Evolutionary conservation across 2,888 invertebrate genomes (phyloP).

Genomic region (Thelaira solivaga): DNA sequence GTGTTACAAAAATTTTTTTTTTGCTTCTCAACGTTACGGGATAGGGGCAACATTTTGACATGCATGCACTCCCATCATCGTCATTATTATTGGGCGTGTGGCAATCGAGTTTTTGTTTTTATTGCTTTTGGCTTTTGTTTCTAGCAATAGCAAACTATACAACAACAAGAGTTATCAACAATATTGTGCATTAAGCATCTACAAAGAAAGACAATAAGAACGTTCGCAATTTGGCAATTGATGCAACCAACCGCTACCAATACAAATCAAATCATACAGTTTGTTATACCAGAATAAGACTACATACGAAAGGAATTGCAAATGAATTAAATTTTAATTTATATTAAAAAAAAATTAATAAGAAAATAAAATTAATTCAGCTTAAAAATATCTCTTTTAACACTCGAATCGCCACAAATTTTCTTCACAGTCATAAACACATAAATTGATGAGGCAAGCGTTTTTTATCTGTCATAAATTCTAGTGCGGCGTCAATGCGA

Average conservation of each 20-base stretch:
- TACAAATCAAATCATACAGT: slow-evolving; percentile 11
- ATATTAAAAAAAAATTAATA: no score
- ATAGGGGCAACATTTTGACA: slow-evolving; percentile 61
- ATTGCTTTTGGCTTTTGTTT: slow-evolving; percentile 21
- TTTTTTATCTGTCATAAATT: no score
- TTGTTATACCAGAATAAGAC: no score
- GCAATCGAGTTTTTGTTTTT: slow-evolving; percentile 48
- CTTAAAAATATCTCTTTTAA: no score
- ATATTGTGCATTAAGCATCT: not conserved
- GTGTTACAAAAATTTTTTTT: slow-evolving; percentile 28
- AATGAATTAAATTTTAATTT: no score
- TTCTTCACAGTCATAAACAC: no score
- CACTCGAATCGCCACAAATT: no score
- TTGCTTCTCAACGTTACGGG: slow-evolving; percentile 45
- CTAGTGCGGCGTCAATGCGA: no score
- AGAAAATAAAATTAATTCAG: no score
- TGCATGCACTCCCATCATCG: slow-evolving; percentile 61
- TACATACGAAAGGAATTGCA: no score
- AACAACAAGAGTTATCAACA: slow-evolving; percentile 10
- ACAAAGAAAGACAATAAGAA: slow-evolving; percentile 31
- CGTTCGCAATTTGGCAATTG: slow-evolving; percentile 48
- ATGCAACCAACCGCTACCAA: slow-evolving; percentile 21
- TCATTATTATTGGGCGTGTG: slow-evolving; percentile 62
- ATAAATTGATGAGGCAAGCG: no score
- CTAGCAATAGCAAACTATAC: slow-evolving; percentile 26